phyloP scores from a whole-genome alignment of 1,140 invertebrate genomes.

The Brevipalpus yothersi region DNA sequence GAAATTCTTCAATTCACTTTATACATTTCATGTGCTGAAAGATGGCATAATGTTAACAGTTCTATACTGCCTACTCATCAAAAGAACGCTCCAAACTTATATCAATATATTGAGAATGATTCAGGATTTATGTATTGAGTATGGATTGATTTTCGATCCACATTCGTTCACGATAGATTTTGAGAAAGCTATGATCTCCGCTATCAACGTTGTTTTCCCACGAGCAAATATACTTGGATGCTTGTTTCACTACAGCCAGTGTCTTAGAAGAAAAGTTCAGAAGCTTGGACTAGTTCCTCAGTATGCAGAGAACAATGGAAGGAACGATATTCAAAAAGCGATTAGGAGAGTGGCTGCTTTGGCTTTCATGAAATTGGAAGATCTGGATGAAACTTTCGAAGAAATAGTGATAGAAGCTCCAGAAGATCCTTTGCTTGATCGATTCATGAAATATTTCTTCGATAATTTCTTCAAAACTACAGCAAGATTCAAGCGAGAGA shows the following conservation, averaged over 20 bases:
- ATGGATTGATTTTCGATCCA: neutral
- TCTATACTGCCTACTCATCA: neutral
- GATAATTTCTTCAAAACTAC: neutral
- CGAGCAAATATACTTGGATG: neutral
- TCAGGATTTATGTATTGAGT: neutral
- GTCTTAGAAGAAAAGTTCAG: neutral
- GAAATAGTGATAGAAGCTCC: neutral
- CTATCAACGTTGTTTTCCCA: neutral
- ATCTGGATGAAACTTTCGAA: neutral
- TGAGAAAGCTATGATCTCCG: neutral
- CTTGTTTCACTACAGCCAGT: neutral
- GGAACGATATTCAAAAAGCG: too few relatives aligned
- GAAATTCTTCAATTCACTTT: neutral
- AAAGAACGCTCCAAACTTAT: neutral
- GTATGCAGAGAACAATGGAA: too few relatives aligned
- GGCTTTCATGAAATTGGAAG: neutral
- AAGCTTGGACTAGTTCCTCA: neutral
- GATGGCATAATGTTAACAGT: neutral
- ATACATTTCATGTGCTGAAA: neutral
- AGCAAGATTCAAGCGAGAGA: neutral
- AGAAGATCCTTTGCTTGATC: neutral
- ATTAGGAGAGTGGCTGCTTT: too few relatives aligned
- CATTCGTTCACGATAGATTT: neutral
- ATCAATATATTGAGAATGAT: neutral
- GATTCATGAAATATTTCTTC: neutral